Percentiles rank a stretch among this genome's conserved stretches.
These are phyloP conservation scores for Leucophora obtusa DNA, from an alignment of 2,888 invertebrate genomes.

Conservation along the genomic window DNA sequence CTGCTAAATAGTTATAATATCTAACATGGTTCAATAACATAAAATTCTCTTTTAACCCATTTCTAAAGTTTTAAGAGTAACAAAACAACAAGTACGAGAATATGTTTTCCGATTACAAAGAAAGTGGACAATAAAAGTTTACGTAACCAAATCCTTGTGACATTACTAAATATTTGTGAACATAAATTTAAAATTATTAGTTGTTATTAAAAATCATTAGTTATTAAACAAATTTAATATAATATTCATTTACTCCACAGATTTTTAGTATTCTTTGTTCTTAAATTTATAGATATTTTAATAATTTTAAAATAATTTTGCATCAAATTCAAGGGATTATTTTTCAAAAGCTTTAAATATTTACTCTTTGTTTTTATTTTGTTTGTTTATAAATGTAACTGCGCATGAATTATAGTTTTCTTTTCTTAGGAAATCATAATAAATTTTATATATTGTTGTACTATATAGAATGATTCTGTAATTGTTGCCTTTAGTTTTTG, in stretches of 20 bases:
- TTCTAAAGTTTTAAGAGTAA: neutral
- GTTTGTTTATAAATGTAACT: neutral
- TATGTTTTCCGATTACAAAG: neutral
- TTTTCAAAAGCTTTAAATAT: neutral
- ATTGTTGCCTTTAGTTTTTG: conserved; percentile 41
- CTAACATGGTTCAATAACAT: neutral
- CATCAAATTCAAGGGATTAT: neutral
- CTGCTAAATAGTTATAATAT: neutral
- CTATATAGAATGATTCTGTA: conserved; percentile 43
- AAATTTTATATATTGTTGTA: conserved; percentile 2
- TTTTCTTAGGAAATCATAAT: neutral
- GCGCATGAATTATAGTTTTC: conserved; percentile 29
- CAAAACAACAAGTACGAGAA: neutral
- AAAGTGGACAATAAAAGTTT: neutral
- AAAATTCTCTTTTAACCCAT: neutral
- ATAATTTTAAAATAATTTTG: neutral
- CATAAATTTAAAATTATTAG: neutral
- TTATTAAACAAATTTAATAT: too few relatives aligned
- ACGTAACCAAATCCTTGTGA: neutral
- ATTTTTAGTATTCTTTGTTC: neutral
- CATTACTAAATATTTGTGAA: neutral
- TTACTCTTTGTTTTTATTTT: neutral
- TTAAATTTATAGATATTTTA: too few relatives aligned
- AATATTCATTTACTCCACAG: neutral
- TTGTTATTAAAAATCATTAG: too few relatives aligned